phyloP scores from a whole-genome alignment of 2,888 invertebrate species.

The Cerastis rubricosa region DNA sequence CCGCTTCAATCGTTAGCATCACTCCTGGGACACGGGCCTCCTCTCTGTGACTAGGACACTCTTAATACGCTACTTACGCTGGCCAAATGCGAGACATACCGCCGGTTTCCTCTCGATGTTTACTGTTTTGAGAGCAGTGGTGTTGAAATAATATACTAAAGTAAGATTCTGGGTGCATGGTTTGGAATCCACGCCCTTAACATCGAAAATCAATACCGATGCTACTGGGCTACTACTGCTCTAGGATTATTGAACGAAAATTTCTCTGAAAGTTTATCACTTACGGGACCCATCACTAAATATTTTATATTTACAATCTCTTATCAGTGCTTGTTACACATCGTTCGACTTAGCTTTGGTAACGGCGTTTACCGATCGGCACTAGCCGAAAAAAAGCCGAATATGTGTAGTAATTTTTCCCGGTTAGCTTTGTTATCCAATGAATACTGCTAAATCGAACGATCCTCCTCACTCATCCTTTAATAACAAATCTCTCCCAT shows the following conservation, averaged over 20 bases:
- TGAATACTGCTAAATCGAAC: neutral
- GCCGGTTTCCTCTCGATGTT: neutral
- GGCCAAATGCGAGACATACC: neutral
- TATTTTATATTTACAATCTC: neutral
- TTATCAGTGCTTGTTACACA: neutral
- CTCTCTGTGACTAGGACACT: neutral
- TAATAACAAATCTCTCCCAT: neutral
- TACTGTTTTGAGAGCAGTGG: neutral
- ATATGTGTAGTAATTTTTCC: neutral
- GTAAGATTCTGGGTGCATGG: neutral
- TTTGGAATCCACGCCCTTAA: neutral
- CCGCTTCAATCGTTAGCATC: neutral
- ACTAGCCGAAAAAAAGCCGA: neutral
- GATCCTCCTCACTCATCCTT: neutral
- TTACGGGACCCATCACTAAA: neutral
- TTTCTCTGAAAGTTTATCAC: neutral
- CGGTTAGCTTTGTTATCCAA: neutral
- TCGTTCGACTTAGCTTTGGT: neutral
- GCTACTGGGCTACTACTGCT: neutral
- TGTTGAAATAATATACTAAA: neutral
- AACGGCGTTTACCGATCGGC: neutral
- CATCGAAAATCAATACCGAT: neutral
- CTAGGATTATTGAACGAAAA: neutral
- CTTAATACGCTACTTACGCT: too few relatives aligned
- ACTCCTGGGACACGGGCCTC: neutral